Percentiles rank a stretch among this genome's conserved stretches.
phyloP scores from a whole-genome alignment of 2,888 invertebrate genomes.

The Conus canariensis region DNA sequence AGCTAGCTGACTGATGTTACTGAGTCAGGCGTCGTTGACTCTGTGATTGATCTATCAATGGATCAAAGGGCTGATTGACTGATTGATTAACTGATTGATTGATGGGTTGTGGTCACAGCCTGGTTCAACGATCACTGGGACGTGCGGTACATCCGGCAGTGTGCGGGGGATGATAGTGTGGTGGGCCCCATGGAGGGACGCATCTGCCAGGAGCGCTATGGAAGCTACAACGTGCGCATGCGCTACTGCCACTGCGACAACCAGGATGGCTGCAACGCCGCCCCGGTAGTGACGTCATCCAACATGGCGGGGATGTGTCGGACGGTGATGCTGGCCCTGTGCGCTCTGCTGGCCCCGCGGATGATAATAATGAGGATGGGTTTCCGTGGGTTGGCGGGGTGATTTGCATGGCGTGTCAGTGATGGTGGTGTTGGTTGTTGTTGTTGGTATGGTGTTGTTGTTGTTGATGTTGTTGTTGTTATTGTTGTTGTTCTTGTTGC shows the following conservation, averaged over 20 bases:
- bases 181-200: conserved; percentile 76
- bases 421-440: too few species aligned
- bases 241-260: conserved; percentile 78
- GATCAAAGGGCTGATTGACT: too few species aligned
- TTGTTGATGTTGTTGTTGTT: too few species aligned
- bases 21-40: too few species aligned
- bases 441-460: too few species aligned
- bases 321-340: neutral
- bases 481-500: too few species aligned
- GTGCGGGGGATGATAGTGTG: conserved; percentile 69
- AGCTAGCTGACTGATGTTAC: too few species aligned
- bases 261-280: conserved; percentile 66
- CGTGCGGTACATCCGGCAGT: conserved; percentile 77
- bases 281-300: conserved; percentile 24
- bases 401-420: neutral
- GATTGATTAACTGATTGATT: neutral
- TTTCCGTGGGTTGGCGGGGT: neutral
- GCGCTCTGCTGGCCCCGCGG: neutral
- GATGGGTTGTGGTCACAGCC: conserved; percentile 62
- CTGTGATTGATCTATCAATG: too few species aligned
- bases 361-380: neutral
- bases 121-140: conserved; percentile 77
- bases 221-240: conserved; percentile 76
- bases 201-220: conserved; percentile 75
- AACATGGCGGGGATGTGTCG: neutral